Conservation (phyloP, 1,140 invertebrate genomes). For the Lasaia peninsularis region DNA sequence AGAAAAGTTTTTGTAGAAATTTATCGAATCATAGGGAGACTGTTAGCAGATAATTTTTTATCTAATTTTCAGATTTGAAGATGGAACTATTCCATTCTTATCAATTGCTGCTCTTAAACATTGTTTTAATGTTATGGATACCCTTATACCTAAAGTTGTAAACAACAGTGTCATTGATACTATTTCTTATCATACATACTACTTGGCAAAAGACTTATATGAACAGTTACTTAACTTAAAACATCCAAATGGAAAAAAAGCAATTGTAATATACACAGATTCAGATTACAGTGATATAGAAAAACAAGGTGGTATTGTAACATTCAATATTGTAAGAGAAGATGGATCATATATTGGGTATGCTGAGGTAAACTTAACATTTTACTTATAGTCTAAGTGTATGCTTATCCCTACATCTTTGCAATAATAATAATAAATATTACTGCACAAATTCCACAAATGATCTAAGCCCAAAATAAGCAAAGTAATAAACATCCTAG, state of each 20-base stretch:
- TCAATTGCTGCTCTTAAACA: conserved; percentile 89
- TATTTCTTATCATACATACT: conserved; percentile 87
- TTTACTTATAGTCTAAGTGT: background rate
- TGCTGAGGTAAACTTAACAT: conserved; percentile 84
- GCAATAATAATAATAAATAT: too few relatives aligned
- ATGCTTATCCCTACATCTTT: too few relatives aligned
- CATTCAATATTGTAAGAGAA: conserved; percentile 91
- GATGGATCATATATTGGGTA: conserved; percentile 91
- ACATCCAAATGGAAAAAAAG: conserved; percentile 86
- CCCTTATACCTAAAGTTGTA: conserved; percentile 71
- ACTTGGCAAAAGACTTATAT: conserved; percentile 86
- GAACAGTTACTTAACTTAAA: conserved; percentile 79
- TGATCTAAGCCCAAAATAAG: too few relatives aligned
- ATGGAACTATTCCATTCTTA: conserved; percentile 94
- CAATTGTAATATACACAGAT: conserved; percentile 86
- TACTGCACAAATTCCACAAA: too few relatives aligned
- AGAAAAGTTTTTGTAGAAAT: too few relatives aligned
- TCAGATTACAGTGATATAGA: conserved; percentile 80
- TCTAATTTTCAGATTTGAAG: conserved; percentile 88
- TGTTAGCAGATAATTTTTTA: conserved; percentile 8
- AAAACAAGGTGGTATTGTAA: conserved; percentile 90
- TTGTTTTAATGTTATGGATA: conserved; percentile 86
- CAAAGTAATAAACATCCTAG: too few relatives aligned
- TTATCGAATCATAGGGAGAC: too few relatives aligned
- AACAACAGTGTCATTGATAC: conserved; percentile 80